Evolutionary conservation across 2,797 vertebrate genomes (phyloP), one percentile per base, ranked within the genome.

Genomic region (Tamandua tetradactyla): DNA sequence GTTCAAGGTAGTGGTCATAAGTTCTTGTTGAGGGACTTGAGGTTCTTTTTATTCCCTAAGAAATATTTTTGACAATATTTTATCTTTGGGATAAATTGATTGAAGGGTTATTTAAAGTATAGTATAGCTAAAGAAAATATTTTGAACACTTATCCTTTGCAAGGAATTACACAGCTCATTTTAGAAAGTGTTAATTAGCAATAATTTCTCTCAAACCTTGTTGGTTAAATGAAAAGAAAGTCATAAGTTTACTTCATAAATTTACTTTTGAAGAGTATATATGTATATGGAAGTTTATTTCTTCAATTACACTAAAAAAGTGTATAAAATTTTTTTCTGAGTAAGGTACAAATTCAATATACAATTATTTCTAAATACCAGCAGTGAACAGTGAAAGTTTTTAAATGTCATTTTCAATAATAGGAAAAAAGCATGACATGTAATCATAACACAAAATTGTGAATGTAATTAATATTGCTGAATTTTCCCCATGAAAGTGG

Each of bases 191-290:
- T 64, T 47, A 64, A 0, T 83, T 42, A 85, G 12, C 18, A 93
- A 35, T 95, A 91, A 71, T 72, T 91, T 30, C 35, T 18, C 35
- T 86, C 75, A 90, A 2, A 57, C 66, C 92, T 96, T 89, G 15
- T 68, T 87, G 42, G 25, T 37, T 74, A 30, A 44, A 27, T 74
- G 49, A 83, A 68, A 93, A 81, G 71, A 20, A 85, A 72, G 79
- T 94, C 11, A 89, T 82, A 68, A 74, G 91, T 92, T 87, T 61
- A 76, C 40, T 89, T 72, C 15, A 89, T 82, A 68, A 74, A 88
- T 92, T 87, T 61, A 76, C 40, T 89, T 72, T 12, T 30, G 17
- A 89, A 71, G 27, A 37, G 32, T 30, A n/a, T 66, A 37, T 4
- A 59, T 37, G 0, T 71, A 7, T 40, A 23, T 78, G 44, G 11